These are phyloP conservation scores for Donacobius atricapilla DNA, from an alignment of 2,113 vertebrate genomes.

Conservation along the genomic window DNA sequence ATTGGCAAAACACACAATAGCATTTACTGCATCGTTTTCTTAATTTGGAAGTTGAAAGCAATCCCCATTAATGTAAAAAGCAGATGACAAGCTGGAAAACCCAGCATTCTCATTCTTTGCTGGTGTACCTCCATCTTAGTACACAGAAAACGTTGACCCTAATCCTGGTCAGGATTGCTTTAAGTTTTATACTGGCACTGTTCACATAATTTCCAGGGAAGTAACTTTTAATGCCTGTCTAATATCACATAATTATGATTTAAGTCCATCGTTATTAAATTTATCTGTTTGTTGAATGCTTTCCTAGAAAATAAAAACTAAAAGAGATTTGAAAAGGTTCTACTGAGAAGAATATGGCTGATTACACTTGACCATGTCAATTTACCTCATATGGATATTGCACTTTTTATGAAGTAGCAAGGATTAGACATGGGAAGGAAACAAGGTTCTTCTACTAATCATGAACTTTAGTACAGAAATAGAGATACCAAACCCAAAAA, in stretches of 20 bases:
- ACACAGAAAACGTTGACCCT: not conserved
- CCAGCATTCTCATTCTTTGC: not conserved
- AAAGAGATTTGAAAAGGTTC: not conserved
- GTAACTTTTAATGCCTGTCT: not conserved
- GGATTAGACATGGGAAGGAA: not conserved
- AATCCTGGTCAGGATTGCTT: not conserved
- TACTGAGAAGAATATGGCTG: not conserved
- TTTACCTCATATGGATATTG: not conserved
- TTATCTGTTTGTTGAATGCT: not conserved
- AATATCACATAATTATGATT: not conserved
- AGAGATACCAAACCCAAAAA: not conserved
- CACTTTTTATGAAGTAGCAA: not conserved
- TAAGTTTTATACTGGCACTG: not conserved
- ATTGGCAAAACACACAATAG: not conserved
- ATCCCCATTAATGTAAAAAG: not conserved
- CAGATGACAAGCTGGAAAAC: not conserved
- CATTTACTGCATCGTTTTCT: conserved; percentile 2
- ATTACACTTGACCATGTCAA: not conserved
- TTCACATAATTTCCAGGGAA: conserved; percentile 9
- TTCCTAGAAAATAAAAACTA: not conserved
- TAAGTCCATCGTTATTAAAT: not conserved
- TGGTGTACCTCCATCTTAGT: not conserved
- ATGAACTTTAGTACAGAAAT: not conserved
- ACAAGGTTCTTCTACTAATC: not conserved
- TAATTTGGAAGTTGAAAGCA: conserved; percentile 29